These are phyloP conservation scores for Ellobius talpinus DNA, from an alignment of 2,113 vertebrate genomes.

Conservation along the genomic window DNA sequence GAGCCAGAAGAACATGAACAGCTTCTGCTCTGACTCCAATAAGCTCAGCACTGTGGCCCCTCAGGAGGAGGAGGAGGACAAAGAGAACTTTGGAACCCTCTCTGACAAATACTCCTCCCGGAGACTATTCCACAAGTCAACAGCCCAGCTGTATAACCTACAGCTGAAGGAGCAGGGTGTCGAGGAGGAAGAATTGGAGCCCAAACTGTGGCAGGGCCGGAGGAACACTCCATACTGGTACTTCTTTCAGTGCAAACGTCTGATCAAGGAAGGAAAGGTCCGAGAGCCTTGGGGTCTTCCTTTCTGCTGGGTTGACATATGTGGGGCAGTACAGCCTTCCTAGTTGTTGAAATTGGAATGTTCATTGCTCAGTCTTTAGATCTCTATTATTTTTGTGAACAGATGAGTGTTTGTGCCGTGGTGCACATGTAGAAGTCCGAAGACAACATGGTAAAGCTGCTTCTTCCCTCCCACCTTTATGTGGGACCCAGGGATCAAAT, in stretches of 20 bases:
- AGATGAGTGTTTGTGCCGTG: not conserved
- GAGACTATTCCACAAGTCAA: constrained; percentile 89
- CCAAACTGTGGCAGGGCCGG: constrained; percentile 64
- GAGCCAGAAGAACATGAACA: not conserved
- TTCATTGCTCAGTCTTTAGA: not conserved
- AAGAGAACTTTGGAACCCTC: constrained; percentile 86
- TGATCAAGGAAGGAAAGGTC: constrained; percentile 93
- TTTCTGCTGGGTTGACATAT: not conserved
- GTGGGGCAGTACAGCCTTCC: not conserved
- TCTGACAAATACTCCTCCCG: constrained; percentile 86
- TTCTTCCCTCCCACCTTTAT: not conserved
- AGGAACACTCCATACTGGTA: constrained; percentile 95
- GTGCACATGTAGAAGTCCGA: not conserved
- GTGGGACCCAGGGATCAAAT: not conserved
- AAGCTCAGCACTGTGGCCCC: not conserved
- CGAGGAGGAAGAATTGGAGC: constrained; percentile 65
- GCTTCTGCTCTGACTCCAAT: not conserved
- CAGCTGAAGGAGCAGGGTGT: constrained; percentile 62
- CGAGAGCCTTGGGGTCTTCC: not conserved
- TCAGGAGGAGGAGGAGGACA: constrained; percentile 6
- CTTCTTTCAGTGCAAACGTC: constrained; percentile 93
- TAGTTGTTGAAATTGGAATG: not conserved
- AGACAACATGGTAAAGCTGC: not conserved
- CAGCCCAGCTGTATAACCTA: constrained; percentile 83
- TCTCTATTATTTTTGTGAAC: not conserved